Conservation (phyloP, 2,888 invertebrate species). For the Ornithoptera priamus region DNA sequence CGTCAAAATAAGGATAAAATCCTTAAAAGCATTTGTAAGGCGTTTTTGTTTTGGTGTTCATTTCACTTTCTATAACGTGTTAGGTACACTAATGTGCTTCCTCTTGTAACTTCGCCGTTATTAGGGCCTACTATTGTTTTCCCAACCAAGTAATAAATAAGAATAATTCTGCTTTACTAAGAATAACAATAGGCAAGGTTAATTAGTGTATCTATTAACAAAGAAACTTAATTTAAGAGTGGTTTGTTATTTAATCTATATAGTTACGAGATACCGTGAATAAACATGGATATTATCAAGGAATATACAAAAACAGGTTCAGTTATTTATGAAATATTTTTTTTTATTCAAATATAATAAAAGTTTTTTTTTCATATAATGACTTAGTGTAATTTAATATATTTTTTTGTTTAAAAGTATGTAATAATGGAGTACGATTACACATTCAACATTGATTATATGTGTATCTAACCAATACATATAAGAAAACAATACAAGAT, state of each 20-base stretch:
- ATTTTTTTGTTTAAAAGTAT: too few relatives aligned
- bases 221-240: neutral
- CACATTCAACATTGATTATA: too few relatives aligned
- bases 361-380: too few relatives aligned
- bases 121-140: neutral
- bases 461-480: too few relatives aligned
- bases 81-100: neutral
- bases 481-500: too few relatives aligned
- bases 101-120: slow-evolving; percentile 1
- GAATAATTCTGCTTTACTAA: neutral
- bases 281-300: too few relatives aligned
- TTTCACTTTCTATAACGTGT: slow-evolving; percentile 9
- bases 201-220: neutral
- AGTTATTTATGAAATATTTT: too few relatives aligned
- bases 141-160: slow-evolving; percentile 1
- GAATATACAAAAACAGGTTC: too few relatives aligned
- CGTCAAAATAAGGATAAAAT: slow-evolving; percentile 6
- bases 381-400: too few relatives aligned
- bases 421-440: too few relatives aligned
- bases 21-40: slow-evolving; percentile 20
- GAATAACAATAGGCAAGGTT: neutral
- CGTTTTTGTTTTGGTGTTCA: slow-evolving; percentile 14
- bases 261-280: too few relatives aligned
- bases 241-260: neutral
- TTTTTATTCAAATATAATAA: too few relatives aligned